phyloP scores from a whole-genome alignment of 2,888 invertebrate species.

The Ectobius pallidus region DNA sequence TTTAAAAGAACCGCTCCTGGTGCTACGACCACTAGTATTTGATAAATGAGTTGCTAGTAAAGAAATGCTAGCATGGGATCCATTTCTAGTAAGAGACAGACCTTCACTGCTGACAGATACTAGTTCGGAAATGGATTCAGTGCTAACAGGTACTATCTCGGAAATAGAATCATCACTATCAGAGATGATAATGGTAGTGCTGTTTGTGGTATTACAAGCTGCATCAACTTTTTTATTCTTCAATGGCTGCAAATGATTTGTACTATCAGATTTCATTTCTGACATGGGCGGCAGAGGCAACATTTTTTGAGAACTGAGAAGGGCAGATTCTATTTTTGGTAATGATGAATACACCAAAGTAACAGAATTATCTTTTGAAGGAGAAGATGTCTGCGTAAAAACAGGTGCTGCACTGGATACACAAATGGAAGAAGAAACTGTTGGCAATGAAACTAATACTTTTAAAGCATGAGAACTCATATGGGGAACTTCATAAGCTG shows the following conservation, averaged over 20 bases:
- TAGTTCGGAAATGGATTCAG: background rate
- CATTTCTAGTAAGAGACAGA: background rate
- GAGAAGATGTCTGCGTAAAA: background rate
- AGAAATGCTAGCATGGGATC: background rate
- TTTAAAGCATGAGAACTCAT: background rate
- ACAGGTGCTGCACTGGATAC: background rate
- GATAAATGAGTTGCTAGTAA: background rate
- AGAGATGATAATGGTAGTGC: background rate
- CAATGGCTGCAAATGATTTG: background rate
- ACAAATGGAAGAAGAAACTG: background rate
- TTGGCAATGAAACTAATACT: background rate
- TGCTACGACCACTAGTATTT: background rate
- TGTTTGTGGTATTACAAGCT: background rate
- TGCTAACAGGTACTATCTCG: background rate
- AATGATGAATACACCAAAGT: background rate
- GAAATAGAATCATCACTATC: background rate
- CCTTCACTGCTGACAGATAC: background rate
- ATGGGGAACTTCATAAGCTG: constrained; percentile 4
- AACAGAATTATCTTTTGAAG: constrained; percentile 5
- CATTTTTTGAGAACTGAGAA: background rate
- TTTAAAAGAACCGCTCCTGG: background rate
- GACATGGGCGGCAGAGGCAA: background rate
- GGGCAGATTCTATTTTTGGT: constrained; percentile 1
- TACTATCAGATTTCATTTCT: background rate
- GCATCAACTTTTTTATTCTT: background rate